Conservation (phyloP, 2,888 invertebrate species). For the Cataglyphis altisquamis region DNA sequence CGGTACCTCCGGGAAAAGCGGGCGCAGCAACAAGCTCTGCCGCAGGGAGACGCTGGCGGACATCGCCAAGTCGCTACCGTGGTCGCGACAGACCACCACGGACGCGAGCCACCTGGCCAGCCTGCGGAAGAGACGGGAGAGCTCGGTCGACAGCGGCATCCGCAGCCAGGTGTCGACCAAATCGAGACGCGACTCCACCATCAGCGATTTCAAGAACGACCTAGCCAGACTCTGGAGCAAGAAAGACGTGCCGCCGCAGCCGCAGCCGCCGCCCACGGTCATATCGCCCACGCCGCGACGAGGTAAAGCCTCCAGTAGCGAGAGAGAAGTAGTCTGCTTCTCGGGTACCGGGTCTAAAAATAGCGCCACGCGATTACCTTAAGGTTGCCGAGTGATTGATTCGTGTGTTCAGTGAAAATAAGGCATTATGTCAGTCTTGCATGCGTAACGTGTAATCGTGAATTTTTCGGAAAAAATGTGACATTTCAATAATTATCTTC, state of each 20-base stretch:
- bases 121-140: slow-evolving; percentile 92
- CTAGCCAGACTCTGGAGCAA: slow-evolving; percentile 90
- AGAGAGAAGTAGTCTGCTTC: not conserved
- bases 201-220: slow-evolving; percentile 91
- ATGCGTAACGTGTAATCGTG: not conserved
- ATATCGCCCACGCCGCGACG: slow-evolving; percentile 83
- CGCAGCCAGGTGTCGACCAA: slow-evolving; percentile 90
- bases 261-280: slow-evolving; percentile 81
- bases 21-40: slow-evolving; percentile 88
- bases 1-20: slow-evolving; percentile 86
- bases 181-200: slow-evolving; percentile 91
- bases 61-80: slow-evolving; percentile 93
- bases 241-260: slow-evolving; percentile 77
- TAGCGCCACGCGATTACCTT: not conserved
- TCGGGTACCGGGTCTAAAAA: slow-evolving; percentile 8
- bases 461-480: not conserved
- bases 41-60: slow-evolving; percentile 96
- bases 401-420: not conserved
- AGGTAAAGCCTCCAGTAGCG: slow-evolving; percentile 73
- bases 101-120: slow-evolving; percentile 86
- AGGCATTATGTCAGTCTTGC: not conserved
- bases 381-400: not conserved
- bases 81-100: slow-evolving; percentile 90
- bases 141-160: slow-evolving; percentile 95
- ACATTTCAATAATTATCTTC: not conserved